Base-by-base conservation (phyloP, 2,113 vertebrate genomes). In the Daubentonia madagascariensis region DNA sequence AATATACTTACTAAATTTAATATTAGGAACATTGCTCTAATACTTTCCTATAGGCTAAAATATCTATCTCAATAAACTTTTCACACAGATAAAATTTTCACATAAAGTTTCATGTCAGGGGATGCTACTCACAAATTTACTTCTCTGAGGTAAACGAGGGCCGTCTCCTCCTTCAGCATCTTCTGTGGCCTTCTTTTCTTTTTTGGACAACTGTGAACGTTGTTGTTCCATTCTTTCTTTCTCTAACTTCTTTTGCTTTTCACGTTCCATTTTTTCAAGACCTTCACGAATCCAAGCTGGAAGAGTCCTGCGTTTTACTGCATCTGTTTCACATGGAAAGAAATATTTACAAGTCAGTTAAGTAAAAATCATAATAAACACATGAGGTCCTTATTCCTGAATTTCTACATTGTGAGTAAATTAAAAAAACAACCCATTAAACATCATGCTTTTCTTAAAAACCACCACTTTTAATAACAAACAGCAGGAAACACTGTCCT, bases 251-350 rank as follows among this genome's bases (percentile, higher is more conserved):
- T 99, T 99, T 98, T 99, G 99, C 92, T 99, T 99, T 98, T 99
- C 99, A 93, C 99, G 98, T 98, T 99, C 99, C 99, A 99, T 99
- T 98, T 99, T 99, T 98, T 99, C 99, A 81, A 99, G 99, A 54
- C 99, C 99, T 97, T 99, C 99, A 59, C 99, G 99, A 98, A 99
- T 99, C 99, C 99, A 99, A n/a, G 99, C 99, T 87, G 99, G 99
- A 88, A 99, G 98, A 30, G 99, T 99, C 96, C 99, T 99, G 23
- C 99, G 99, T 98, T 99, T 99, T 80, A 99, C 99, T 50, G 99
- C 99, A 98, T 99, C 99, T 99, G 97, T 67, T 95, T 92, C 75
- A 97, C 4, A 76, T 5, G 37, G 73, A 86, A 59, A 91, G 97
- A 89, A 81, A 97, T 28, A 88, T 96, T 96, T 81, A 35, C 20